Evolutionary conservation across 2,113 vertebrate genomes (phyloP).

Genomic region (Macrotus californicus): DNA sequence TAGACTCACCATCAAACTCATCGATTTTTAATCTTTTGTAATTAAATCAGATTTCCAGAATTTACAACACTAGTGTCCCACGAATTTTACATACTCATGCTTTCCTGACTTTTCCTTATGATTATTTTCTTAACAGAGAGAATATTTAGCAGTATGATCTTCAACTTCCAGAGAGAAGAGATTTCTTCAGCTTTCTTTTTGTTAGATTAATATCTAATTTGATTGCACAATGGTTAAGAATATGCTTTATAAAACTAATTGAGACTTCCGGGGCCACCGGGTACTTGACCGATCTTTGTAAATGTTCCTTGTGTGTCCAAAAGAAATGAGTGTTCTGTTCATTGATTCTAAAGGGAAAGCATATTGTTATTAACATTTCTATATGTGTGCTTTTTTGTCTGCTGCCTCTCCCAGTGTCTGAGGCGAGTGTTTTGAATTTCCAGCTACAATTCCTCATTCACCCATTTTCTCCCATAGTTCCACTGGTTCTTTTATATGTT

Average conservation of each 20-base stretch:
- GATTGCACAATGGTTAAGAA: neutral
- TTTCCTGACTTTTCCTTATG: neutral
- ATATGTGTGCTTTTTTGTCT: neutral
- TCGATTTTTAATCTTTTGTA: neutral
- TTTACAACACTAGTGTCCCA: neutral
- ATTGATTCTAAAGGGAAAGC: neutral
- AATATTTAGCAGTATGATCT: neutral
- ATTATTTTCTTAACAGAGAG: neutral
- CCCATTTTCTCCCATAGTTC: neutral
- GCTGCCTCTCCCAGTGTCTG: neutral
- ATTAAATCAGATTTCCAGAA: neutral
- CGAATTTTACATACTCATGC: neutral
- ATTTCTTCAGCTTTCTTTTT: neutral
- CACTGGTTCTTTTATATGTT: neutral
- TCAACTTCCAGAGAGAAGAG: neutral
- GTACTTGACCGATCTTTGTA: neutral
- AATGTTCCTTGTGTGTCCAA: neutral
- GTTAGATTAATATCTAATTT: neutral
- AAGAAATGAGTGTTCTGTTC: neutral
- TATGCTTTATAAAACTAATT: neutral
- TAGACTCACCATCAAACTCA: neutral
- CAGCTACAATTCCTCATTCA: neutral
- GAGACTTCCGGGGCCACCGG: neutral
- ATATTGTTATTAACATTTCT: neutral
- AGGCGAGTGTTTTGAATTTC: neutral